Evolutionary conservation across 2,113 vertebrate genomes (phyloP).

Genomic region (Clupea harengus): DNA sequence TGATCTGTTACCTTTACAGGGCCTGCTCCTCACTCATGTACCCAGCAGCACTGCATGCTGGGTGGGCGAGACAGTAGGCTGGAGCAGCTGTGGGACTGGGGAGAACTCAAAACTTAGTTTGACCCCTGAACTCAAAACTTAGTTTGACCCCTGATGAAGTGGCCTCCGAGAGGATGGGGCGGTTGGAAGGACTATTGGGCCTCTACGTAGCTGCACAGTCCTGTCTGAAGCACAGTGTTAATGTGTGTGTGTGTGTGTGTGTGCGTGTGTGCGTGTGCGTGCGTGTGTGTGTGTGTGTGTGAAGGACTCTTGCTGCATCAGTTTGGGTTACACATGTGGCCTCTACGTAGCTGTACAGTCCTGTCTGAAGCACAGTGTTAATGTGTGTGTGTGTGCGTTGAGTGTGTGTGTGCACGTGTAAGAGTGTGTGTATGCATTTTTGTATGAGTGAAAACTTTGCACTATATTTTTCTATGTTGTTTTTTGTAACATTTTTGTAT

Average conservation of each 20-base stretch:
- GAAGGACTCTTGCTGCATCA: slow-evolving; percentile 23
- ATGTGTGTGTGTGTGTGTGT: slow-evolving; percentile 37
- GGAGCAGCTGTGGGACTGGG: neutral
- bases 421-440: slow-evolving; percentile 32
- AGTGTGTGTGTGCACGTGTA: slow-evolving; percentile 15
- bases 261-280: neutral
- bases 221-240: slow-evolving; percentile 65
- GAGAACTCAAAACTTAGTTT: slow-evolving; percentile 4
- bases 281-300: slow-evolving; percentile 52
- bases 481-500: slow-evolving; percentile 37
- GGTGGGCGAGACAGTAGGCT: neutral
- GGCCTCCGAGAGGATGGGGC: slow-evolving; percentile 49
- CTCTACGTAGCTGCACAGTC: slow-evolving; percentile 40
- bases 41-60: neutral
- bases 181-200: slow-evolving; percentile 25
- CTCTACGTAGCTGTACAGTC: slow-evolving; percentile 40
- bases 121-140: neutral
- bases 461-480: slow-evolving; percentile 60
- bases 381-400: neutral
- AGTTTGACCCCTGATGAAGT: slow-evolving; percentile 30
- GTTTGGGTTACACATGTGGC: slow-evolving; percentile 23
- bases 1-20: neutral
- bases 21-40: neutral
- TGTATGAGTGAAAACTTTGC: slow-evolving; percentile 67
- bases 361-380: slow-evolving; percentile 54